Base-by-base conservation (phyloP, 2,113 vertebrate species). In the Chloropsis cyanopogon region DNA sequence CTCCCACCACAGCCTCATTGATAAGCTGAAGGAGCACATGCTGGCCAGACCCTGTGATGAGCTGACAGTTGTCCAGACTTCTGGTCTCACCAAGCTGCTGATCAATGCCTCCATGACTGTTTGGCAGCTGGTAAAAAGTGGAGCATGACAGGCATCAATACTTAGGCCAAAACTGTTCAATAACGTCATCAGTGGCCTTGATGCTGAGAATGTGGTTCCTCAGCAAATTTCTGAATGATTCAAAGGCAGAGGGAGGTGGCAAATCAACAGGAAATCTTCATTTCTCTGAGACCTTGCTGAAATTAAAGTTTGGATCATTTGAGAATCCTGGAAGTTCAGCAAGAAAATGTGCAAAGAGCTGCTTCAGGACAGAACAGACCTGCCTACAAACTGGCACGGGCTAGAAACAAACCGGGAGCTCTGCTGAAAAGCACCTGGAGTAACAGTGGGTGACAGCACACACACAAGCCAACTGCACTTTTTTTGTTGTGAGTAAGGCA, bases 41-140 rank as follows among this genome's bases (percentile, higher is more conserved):
- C 15, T 71, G 61, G 29, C 16, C 46, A 89, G 49, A 29, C 18
- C 35, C 11, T 49, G 11, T 60, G 42, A 54, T 81, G 60, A 81
- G 69, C 39, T 95, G 81, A 75, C 52, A 92, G 18, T 14, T 71
- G 52, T 54, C 57, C 69, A 84, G 56, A 35, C 9, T 10, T 14
- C 17, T 70, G 42, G 15, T 86, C 42, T 84, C 37, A 31, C 9
- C 0, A 1, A 60, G 22, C 37, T 23, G 68, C 10, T 42, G 71
- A 86, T 88, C 90, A 57, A 94, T 95, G 78, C 22, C 41, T 83
- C 2, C 1, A 39, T 6, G 37, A n/a, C 75, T 80, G 7, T 90
- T 96, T 92, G 95, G 66, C 66, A 90, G 70, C 31, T 69, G 50
- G 66, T 86, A 96, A 96, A n/a, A 76, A 80, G 63, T 83, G 50